These are phyloP conservation scores for Cavia aperea DNA, from an alignment of 2,113 vertebrate genomes.

Conservation along the genomic window DNA sequence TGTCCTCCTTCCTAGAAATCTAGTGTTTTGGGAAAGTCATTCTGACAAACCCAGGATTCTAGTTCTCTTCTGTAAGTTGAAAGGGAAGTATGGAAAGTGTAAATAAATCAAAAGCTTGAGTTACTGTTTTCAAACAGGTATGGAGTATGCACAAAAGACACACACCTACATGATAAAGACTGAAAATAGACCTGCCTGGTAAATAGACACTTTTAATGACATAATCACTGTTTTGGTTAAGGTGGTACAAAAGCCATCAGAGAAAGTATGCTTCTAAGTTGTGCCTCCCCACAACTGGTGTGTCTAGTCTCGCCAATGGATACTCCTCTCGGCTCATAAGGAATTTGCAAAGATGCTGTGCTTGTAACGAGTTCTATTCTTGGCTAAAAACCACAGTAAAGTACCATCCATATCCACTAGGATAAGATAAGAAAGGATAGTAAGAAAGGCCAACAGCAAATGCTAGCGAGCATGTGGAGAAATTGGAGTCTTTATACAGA, in stretches of 20 bases:
- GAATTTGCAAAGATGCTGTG: not conserved
- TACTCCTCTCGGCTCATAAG: not conserved
- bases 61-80: not conserved
- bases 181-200: not conserved
- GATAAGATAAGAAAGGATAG: not conserved
- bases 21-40: not conserved
- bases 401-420: accelerated
- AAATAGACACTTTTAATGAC: not conserved
- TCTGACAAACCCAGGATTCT: not conserved
- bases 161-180: not conserved
- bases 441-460: not conserved
- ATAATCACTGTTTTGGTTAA: not conserved
- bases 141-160: not conserved
- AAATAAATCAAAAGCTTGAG: not conserved
- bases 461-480: no score
- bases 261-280: not conserved
- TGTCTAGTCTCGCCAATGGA: not conserved
- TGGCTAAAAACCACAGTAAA: not conserved
- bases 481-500: not conserved
- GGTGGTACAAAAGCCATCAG: not conserved
- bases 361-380: no score
- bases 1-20: not conserved
- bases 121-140: not conserved
- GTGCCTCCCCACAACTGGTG: not conserved
- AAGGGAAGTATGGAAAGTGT: not conserved